Percentiles rank a stretch among this genome's conserved stretches.
phyloP scores from a whole-genome alignment of 1,140 invertebrate genomes.

The Triops longicaudatus region DNA sequence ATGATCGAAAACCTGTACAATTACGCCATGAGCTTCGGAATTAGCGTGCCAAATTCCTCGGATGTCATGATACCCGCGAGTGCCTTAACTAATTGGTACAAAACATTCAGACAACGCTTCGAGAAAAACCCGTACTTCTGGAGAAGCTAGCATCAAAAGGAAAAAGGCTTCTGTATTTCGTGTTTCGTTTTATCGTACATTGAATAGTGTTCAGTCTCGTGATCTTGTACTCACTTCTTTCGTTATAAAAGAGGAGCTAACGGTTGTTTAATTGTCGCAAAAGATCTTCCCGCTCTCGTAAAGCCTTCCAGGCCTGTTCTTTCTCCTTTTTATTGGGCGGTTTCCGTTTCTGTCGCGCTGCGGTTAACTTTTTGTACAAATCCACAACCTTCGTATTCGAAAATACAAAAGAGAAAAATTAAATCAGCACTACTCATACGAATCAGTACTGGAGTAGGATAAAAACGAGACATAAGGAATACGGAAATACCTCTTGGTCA shows the following conservation, averaged over 20 bases:
- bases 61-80: slow-evolving; percentile 80
- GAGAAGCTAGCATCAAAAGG: slow-evolving; percentile 50
- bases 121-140: slow-evolving; percentile 92
- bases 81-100: slow-evolving; percentile 83
- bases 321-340: slow-evolving; percentile 69
- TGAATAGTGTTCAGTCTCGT: slow-evolving; percentile 24
- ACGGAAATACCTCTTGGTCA: slow-evolving; percentile 55
- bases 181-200: slow-evolving; percentile 30
- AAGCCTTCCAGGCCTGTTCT: slow-evolving; percentile 60
- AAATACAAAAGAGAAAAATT: neutral
- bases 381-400: slow-evolving; percentile 44
- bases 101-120: slow-evolving; percentile 79
- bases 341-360: slow-evolving; percentile 67
- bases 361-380: slow-evolving; percentile 63
- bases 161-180: slow-evolving; percentile 27
- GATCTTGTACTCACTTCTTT: slow-evolving; percentile 29
- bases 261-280: slow-evolving; percentile 45
- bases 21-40: slow-evolving; percentile 78
- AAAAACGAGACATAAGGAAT: slow-evolving; percentile 37
- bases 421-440: too few relatives aligned
- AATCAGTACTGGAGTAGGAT: neutral
- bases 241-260: slow-evolving; percentile 25
- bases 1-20: slow-evolving; percentile 91
- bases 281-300: slow-evolving; percentile 53
- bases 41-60: slow-evolving; percentile 58